Base-by-base conservation (phyloP, 2,888 invertebrate genomes). In the Spisula solida region DNA sequence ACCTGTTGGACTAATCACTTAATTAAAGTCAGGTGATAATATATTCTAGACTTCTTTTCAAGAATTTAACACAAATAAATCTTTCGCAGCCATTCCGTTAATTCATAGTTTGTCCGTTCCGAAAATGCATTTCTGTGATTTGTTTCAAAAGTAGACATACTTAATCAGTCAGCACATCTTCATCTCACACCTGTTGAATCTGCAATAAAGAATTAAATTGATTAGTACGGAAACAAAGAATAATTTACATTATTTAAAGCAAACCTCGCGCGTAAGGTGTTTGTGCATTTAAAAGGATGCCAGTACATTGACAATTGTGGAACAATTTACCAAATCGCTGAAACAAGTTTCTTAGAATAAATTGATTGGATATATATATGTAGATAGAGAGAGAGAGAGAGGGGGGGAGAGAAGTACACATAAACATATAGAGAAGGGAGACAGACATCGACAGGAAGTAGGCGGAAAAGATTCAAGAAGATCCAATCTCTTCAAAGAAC, bases 41-140 rank as follows among this genome's bases (percentile, higher is more conserved):
- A 25, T 66, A 25, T 66, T 66, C 60, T 25, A 25, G 60, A 25
- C 60, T 41, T 41, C 2, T 41, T 41, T 41, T 41, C 41, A 10
- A 10, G 12, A 66, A 66, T 66, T 66, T 25, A 66, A 25, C 60
- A n/a, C 20, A 0, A 66, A 10, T 25, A 51, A 51, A 4, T 51
- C 51, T 1, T 1, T 1, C 51, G 8, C 4, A 12, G 25, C n/a
- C 60, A 66, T 66, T 66, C 60, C 10, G 25, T 66, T 25, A 66
- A 25, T 66, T 66, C 60, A 12, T 66, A 66, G 60, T 66, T 66
- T 66, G 60, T 66, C 25, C 25, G 25, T 66, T 66, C 60, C 60
- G 51, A 16, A 51, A 66, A 25, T n/a, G 10, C 60, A 66, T 25
- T 25, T 66, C 60, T 25, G 4, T 10, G 25, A 25, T 66, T 66